Base-by-base conservation (phyloP, 2,888 invertebrate genomes). In the Octonoba sinensis region DNA sequence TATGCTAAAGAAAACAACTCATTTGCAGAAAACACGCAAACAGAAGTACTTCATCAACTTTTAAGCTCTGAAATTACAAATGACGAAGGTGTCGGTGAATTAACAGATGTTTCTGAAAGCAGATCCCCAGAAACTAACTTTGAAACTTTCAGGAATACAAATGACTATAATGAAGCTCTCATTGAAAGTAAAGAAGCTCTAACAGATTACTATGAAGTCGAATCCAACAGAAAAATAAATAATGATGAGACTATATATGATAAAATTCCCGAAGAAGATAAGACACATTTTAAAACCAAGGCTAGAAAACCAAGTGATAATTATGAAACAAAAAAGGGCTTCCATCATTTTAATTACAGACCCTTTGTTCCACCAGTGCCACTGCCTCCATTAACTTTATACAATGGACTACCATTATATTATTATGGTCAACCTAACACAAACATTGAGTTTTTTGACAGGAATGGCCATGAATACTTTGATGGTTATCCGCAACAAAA, bases 351-450 rank as follows among this genome's bases (percentile, higher is more conserved):
- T 24, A 47, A 51, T 22, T 51, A 66, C 11, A n/a, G 59, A 24
- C 54, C 71, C 20, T 64, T 64, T 36, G 20, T 57, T 15, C 81
- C 81, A n/a, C 59, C 59, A 18, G 69, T 59, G n/a, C 74, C 74
- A n/a, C 24, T 69, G 12, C 81, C 81, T 12, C 81, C 81, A 15
- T 57, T 82, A 24, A 82, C 81, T 3, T 44, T 81, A 49, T 81
- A 74, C 51, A 81, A 81, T 49, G 81, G 74, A 1, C 57, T 74
- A 12, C 76, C 74, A 22, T 46, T 83, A 0, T 69, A 76, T 24
- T 76, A 79, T 57, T 78, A 83, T 44, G 51, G 36, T 44, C 73
- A 69, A 8, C 54, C 72, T 13, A 62, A 57, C n/a, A 59, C 46
- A 22, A 54, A 77, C 22, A 46, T 69, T 4, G 56, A 71, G 2